These are phyloP conservation scores for Raja brachyura DNA, from an alignment of 2,113 vertebrate species.

Conservation along the genomic window DNA sequence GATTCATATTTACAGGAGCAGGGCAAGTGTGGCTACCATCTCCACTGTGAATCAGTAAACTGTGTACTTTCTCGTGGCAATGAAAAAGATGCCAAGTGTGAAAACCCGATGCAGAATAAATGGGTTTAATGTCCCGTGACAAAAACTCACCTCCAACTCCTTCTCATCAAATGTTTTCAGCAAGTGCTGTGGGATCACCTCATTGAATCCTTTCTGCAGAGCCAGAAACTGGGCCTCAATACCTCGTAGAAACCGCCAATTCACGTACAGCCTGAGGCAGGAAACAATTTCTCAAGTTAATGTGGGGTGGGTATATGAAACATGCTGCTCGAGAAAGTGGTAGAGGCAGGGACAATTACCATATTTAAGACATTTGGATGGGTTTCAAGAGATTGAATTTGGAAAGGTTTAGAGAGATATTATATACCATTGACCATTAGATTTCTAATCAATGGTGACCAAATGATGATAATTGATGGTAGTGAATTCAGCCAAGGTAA, in stretches of 20 bases:
- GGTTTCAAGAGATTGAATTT: too few species aligned
- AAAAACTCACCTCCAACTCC: conserved; percentile 81
- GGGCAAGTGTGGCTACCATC: too few species aligned
- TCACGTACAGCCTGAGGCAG: conserved; percentile 78
- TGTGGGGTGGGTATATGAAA: too few species aligned
- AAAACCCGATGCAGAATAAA: neutral
- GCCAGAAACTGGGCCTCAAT: conserved; percentile 97
- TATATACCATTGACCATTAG: too few species aligned
- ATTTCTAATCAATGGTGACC: too few species aligned
- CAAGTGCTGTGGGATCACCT: conserved; percentile 97
- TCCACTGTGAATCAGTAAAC: neutral
- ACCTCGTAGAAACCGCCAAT: conserved; percentile 97
- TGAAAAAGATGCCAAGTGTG: neutral
- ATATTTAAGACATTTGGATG: too few species aligned
- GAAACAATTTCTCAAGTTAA: neutral
- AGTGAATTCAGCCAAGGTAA: too few species aligned
- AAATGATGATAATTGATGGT: too few species aligned
- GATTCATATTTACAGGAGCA: neutral
- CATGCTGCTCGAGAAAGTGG: too few species aligned
- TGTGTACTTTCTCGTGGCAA: conserved; percentile 38
- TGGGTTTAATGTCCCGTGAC: neutral
- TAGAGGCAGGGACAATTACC: too few species aligned
- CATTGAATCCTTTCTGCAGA: conserved; percentile 96
- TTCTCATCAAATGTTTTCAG: conserved; percentile 98
- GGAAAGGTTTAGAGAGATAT: too few species aligned